A percentile compares a stretch with the other conserved stretches of the same genome.
Conservation (phyloP, 2,888 invertebrate species). For the Hoplodrina blanda region DNA sequence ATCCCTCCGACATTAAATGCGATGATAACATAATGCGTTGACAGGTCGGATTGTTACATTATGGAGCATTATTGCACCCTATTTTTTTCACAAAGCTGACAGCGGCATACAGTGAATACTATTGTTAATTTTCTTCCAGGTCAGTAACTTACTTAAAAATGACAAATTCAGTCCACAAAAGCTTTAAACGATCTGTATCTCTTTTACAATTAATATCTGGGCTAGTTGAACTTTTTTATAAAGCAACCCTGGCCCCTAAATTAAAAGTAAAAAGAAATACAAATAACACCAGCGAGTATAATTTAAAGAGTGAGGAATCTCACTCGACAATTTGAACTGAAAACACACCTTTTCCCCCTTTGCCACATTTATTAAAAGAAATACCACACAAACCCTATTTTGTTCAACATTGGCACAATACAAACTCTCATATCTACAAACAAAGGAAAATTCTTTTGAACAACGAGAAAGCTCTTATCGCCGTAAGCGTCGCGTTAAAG, state of each 20-base stretch:
- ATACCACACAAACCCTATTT: constrained; percentile 53
- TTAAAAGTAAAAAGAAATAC: neutral
- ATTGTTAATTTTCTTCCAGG: neutral
- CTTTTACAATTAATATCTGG: neutral
- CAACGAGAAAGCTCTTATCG: constrained; percentile 84
- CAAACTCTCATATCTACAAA: constrained; percentile 82
- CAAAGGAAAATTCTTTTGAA: constrained; percentile 80
- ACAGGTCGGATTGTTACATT: constrained; percentile 76
- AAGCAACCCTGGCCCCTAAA: neutral
- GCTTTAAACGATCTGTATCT: neutral
- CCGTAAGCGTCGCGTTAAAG: constrained; percentile 83
- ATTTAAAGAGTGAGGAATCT: constrained; percentile 6
- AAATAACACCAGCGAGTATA: neutral
- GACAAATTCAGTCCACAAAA: neutral
- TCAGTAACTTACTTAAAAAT: neutral
- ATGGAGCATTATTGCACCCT: constrained; percentile 53
- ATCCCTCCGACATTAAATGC: constrained; percentile 68
- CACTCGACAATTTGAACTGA: constrained; percentile 7
- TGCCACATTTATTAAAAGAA: constrained; percentile 51
- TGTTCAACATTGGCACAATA: constrained; percentile 68
- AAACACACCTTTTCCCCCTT: constrained; percentile 35
- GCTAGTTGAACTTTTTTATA: neutral
- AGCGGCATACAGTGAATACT: neutral
- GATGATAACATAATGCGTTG: constrained; percentile 69
- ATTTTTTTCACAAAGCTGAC: constrained; percentile 25